Base-by-base conservation (phyloP, 2,113 vertebrate species). In the Gopherus flavomarginatus region DNA sequence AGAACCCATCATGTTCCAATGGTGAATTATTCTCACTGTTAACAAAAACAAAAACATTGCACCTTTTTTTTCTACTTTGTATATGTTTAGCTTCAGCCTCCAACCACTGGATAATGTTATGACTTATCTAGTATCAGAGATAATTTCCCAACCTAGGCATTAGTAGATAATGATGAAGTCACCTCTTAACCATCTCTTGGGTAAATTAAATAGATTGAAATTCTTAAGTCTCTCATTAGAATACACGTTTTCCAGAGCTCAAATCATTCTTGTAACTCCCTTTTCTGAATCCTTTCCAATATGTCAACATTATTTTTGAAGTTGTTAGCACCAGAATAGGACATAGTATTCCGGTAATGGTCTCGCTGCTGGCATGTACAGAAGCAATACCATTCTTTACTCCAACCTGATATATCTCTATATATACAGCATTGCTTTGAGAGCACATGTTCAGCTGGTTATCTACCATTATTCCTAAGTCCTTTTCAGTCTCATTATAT, bases 21-120 rank as follows among this genome's bases (percentile, higher is more conserved):
- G 27, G 88, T 92, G 94, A 93, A 96, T 93, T 96, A 93, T 82
- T 69, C 89, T 82, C 88, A 82, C 47, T 77, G 69, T 86, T 62
- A 90, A 92, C 11, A 31, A 59, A 13, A 31, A 35, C 59, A 95
- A 94, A 84, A 35, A 11, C 52, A 59, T 3, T 0, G 47, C 47
- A 11, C 14, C 59, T 31, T 62, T 35, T 35, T 90, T 90, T 95
- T 72, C 24, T 92, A 69, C 11, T 80, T 79, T 72, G 79, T 88
- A 49, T 79, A 94, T 78, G 84, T 56, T 83, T 49, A 77, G 31
- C 52, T 87, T 96, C 94, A 27, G 75, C 92, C 92, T 94, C 85
- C 82, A 77, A 35, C 17, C 87, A 94, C 35, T 17, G 81, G 87
- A 90, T 96, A 85, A 87, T 49, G 82, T 92, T 95, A 94, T 94